Conservation (phyloP, 1,140 invertebrate genomes). For the Laupala kohalensis region DNA sequence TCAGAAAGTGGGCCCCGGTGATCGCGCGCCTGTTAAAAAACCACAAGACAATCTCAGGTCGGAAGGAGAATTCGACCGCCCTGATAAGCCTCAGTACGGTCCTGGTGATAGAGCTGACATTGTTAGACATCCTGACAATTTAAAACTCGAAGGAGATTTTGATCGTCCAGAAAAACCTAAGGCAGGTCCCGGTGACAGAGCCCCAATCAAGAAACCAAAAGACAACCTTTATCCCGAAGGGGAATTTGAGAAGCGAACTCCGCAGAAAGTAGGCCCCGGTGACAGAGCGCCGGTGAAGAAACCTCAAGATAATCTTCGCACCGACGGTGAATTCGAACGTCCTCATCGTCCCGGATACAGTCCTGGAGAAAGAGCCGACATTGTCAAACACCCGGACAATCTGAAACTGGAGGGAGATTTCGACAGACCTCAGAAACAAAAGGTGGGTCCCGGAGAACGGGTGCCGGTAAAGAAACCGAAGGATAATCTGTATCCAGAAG, state of each 20-base stretch:
- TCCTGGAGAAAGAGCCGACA: slow-evolving; percentile 21
- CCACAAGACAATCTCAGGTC: slow-evolving; percentile 43
- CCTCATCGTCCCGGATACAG: slow-evolving; percentile 23
- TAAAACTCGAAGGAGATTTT: slow-evolving; percentile 41
- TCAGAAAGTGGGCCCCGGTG: slow-evolving; percentile 27
- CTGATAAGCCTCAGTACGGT: slow-evolving; percentile 20
- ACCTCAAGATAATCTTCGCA: slow-evolving; percentile 35
- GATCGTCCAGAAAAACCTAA: slow-evolving; percentile 23
- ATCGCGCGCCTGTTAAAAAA: slow-evolving; percentile 31
- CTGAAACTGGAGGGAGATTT: slow-evolving; percentile 37
- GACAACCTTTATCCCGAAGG: slow-evolving; percentile 45
- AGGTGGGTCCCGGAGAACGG: slow-evolving; percentile 25
- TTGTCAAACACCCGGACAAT: slow-evolving; percentile 39
- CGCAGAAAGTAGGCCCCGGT: slow-evolving; percentile 26
- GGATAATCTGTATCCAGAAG: slow-evolving; percentile 48
- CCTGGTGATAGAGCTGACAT: slow-evolving; percentile 32
- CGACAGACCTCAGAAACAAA: slow-evolving; percentile 25
- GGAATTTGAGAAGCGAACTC: slow-evolving; percentile 31
- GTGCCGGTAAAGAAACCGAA: slow-evolving; percentile 29
- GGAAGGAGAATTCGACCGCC: slow-evolving; percentile 39
- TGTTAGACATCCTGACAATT: slow-evolving; percentile 40
- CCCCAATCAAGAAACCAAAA: slow-evolving; percentile 31
- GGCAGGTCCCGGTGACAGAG: slow-evolving; percentile 23
- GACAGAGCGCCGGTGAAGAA: slow-evolving; percentile 28
- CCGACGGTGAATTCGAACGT: slow-evolving; percentile 37